phyloP scores from a whole-genome alignment of 2,113 vertebrate species.

The Speoplatyrhinus poulsoni region DNA sequence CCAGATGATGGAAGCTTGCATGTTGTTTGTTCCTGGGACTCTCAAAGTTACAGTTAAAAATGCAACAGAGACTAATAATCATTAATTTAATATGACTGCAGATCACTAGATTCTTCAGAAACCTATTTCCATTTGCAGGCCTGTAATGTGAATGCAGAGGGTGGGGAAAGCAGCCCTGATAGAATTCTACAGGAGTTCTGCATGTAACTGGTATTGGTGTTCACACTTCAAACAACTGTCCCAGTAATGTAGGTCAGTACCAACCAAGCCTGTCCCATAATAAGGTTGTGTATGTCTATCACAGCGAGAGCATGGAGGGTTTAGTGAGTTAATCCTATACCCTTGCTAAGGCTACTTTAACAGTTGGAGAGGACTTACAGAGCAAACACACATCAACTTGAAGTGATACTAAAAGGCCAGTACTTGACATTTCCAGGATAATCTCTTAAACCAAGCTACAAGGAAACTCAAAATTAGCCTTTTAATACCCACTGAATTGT shows the following conservation, averaged over 20 bases:
- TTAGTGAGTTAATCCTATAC: constrained; percentile 62
- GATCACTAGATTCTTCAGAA: constrained; percentile 21
- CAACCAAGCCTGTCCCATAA: constrained; percentile 11
- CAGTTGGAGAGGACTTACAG: constrained; percentile 60
- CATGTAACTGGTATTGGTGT: background rate
- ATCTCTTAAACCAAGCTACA: constrained; percentile 39
- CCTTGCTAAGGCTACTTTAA: constrained; percentile 61
- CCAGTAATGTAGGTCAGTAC: constrained; percentile 14
- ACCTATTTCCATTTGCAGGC: constrained; percentile 19
- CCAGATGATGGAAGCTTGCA: background rate
- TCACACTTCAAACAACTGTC: constrained; percentile 5
- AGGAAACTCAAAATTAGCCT: constrained; percentile 38
- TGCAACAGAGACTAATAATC: constrained; percentile 28
- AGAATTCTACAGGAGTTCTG: background rate
- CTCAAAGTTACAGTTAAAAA: background rate
- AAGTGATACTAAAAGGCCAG: constrained; percentile 35
- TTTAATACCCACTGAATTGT: constrained; percentile 5
- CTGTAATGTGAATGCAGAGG: background rate
- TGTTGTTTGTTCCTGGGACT: background rate
- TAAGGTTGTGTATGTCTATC: background rate
- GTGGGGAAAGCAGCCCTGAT: background rate
- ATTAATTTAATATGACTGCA: constrained; percentile 45
- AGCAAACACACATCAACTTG: constrained; percentile 59
- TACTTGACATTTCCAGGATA: constrained; percentile 50
- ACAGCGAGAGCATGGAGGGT: constrained; percentile 20